Evolutionary conservation across 2,888 invertebrate genomes (phyloP).

Genomic region (Petrolisthes manimaculis): DNA sequence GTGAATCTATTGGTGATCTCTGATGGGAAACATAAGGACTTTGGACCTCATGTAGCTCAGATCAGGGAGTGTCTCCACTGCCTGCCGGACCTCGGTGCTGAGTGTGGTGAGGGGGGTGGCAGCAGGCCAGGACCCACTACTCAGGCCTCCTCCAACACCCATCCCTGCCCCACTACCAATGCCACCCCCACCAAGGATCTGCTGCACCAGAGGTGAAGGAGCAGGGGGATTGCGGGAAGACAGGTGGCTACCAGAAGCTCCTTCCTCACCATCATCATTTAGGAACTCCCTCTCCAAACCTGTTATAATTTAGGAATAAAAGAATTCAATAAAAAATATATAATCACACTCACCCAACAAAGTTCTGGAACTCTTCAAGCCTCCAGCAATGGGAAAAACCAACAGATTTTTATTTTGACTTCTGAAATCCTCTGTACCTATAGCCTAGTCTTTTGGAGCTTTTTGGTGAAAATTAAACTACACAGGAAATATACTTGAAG

Average conservation of each 20-base stretch:
- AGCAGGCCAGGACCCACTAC: slow-evolving; percentile 15
- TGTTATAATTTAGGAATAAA: neutral
- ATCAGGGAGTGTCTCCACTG: slow-evolving; percentile 56
- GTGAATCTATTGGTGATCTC: slow-evolving; percentile 35
- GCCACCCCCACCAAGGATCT: slow-evolving; percentile 44
- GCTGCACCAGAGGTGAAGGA: slow-evolving; percentile 54
- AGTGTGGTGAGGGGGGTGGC: slow-evolving; percentile 52
- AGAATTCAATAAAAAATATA: too few relatives aligned
- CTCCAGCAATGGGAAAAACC: too few relatives aligned
- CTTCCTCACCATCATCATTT: slow-evolving; percentile 44
- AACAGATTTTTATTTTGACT: too few relatives aligned
- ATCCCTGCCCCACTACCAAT: neutral
- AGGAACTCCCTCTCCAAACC: slow-evolving; percentile 54
- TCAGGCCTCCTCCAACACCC: slow-evolving; percentile 4
- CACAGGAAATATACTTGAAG: too few relatives aligned
- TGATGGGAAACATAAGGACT: slow-evolving; percentile 64
- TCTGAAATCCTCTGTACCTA: too few relatives aligned
- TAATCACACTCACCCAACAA: too few relatives aligned
- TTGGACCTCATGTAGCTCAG: slow-evolving; percentile 59
- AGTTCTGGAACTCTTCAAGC: too few relatives aligned
- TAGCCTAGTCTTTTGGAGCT: too few relatives aligned
- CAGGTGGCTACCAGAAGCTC: slow-evolving; percentile 30
- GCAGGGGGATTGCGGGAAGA: slow-evolving; percentile 23
- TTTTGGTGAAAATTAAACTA: too few relatives aligned
- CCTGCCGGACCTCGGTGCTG: slow-evolving; percentile 39